These are phyloP conservation scores for Muntiacus muntjak DNA, from an alignment of 2,113 vertebrate species.

Conservation along the genomic window DNA sequence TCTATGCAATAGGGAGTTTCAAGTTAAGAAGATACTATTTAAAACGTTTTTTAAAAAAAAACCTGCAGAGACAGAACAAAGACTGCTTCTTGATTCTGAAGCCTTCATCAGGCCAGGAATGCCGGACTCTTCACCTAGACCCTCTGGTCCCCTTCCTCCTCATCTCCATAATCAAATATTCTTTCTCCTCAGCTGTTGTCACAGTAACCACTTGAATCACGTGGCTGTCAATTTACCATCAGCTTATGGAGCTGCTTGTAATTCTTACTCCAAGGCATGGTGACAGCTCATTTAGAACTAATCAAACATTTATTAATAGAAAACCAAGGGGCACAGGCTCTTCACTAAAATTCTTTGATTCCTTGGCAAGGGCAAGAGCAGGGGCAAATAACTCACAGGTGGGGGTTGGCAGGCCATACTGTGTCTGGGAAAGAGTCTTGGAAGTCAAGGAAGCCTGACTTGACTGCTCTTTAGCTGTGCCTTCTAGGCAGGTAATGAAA, in stretches of 20 bases:
- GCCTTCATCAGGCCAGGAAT: background rate
- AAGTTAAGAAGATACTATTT: background rate
- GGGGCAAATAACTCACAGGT: background rate
- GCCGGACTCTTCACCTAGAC: background rate
- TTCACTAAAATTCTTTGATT: background rate
- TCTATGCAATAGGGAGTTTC: background rate
- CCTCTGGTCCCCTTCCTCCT: background rate
- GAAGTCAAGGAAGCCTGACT: background rate
- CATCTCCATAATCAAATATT: background rate
- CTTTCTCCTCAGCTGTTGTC: background rate
- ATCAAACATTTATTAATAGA: constrained; percentile 65
- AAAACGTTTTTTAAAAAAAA: background rate
- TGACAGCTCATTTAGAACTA: constrained; percentile 72
- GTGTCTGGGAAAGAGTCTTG: background rate
- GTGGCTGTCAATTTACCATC: constrained; percentile 43
- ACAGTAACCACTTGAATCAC: background rate
- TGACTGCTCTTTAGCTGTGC: background rate
- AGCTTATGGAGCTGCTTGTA: constrained; percentile 41
- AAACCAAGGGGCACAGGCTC: background rate
- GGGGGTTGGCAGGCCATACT: background rate
- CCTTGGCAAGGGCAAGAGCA: background rate
- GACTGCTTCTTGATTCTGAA: background rate
- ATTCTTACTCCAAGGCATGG: constrained; percentile 48
- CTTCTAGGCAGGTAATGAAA: background rate
- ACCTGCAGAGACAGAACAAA: background rate